Base-by-base conservation (phyloP, 2,888 invertebrate genomes). In the Perizoma affinitatum region DNA sequence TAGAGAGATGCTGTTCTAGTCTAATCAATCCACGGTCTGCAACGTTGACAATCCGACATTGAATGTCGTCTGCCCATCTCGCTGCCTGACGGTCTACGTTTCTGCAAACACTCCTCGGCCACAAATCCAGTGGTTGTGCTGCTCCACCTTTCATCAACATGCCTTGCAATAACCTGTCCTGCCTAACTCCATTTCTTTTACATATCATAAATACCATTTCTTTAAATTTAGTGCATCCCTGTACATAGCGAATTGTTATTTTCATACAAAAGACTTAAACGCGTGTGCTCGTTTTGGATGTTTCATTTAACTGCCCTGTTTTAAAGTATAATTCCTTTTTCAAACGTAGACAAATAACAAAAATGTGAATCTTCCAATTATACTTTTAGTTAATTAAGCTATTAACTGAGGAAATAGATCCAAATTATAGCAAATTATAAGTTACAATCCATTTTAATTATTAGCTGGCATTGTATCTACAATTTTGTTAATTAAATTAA, bases 211-310 rank as follows among this genome's bases (percentile, higher is more conserved):
- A 22, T 1, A 22, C 22, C 22, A 22, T 22, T 1, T 2, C 22
- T 22, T 22, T 22, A n/a, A n/a, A n/a, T n/a, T n/a, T n/a, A n/a
- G 22, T 22, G 22, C 22, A 3, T 22, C 22, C 3, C 22, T 22
- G 22, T 22, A 22, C 22, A 22, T 38, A 38, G 4, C 38, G 5
- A 6, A 38, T 7, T 38, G 9, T 38, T 48, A 35, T 38, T 11
- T 47, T 45, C 52, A 51, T 62, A 65, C 50, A 54, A 58, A 63
- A 65, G 67, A 68, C 63, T 63, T 68, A 50, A 65, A 68, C 67
- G 67, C 43, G 53, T 7, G 33, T 42, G 5, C 48, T 46, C 10
- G 49, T 45, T 44, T 49, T 6, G 38, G 7, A 38, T 7, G 11
- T 50, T 8, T 49, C 3, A 22, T 40, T 5, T 49, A 33, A 38